Percentiles rank a stretch among this genome's conserved stretches.
Conservation (phyloP, 2,113 vertebrate genomes). For the Coracopsis vasa region DNA sequence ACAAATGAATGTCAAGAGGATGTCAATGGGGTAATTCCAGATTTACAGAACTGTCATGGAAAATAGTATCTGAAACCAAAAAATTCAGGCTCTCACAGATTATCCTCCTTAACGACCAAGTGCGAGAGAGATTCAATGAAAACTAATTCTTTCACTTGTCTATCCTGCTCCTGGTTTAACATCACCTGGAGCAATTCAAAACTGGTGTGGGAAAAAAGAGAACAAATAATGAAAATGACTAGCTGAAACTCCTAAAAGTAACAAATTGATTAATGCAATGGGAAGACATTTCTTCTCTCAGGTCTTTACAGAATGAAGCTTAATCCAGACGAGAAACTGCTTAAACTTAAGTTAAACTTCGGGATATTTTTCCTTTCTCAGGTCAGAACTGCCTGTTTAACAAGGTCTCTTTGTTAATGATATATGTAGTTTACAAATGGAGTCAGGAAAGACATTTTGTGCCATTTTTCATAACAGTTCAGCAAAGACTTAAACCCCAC, state of each 20-base stretch:
- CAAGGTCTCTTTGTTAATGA: slow-evolving; percentile 3
- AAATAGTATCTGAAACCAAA: neutral
- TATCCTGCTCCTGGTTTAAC: neutral
- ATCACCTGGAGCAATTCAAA: neutral
- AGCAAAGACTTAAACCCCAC: slow-evolving; percentile 17
- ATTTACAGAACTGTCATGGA: neutral
- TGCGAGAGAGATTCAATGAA: neutral
- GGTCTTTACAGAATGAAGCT: neutral
- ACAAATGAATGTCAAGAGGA: neutral
- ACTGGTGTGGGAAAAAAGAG: neutral
- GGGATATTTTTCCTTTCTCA: neutral
- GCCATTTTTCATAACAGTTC: slow-evolving; percentile 31
- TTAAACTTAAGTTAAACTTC: neutral
- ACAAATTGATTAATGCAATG: neutral
- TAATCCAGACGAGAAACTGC: neutral
- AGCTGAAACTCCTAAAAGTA: neutral
- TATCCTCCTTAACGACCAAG: neutral
- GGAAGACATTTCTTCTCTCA: neutral
- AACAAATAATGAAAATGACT: neutral
- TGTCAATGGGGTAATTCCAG: neutral
- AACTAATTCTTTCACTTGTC: neutral
- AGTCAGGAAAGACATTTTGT: slow-evolving; percentile 37
- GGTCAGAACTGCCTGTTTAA: neutral
- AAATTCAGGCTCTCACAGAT: neutral
- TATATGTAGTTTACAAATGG: slow-evolving; percentile 26